Evolutionary conservation across 2,888 invertebrate genomes (phyloP), one percentile per base, ranked within the genome.

Genomic region (Brachyptera risi): DNA sequence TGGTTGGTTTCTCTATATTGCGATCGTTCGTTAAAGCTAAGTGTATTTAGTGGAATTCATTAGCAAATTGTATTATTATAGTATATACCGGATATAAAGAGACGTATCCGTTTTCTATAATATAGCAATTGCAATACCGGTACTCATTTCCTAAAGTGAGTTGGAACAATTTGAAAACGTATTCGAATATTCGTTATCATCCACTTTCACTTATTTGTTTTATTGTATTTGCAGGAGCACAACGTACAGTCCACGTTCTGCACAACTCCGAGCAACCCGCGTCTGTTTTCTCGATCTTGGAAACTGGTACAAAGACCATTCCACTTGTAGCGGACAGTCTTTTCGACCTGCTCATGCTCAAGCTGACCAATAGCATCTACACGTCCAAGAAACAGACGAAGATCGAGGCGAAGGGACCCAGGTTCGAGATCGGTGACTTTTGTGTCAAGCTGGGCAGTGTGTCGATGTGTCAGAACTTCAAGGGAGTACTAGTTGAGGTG

Each of bases 181-280:
- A n/a, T n/a, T n/a, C n/a, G n/a, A n/a, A n/a, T n/a, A n/a, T n/a
- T n/a, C n/a, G n/a, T n/a, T n/a, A n/a, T n/a, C n/a, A n/a, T n/a
- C n/a, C n/a, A n/a, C n/a, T n/a, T n/a, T n/a, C n/a, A n/a, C n/a
- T n/a, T n/a, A n/a, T n/a, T n/a, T n/a, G n/a, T n/a, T n/a, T n/a
- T n/a, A n/a, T n/a, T n/a, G 3, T 47, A 4, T 58, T 71, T 70
- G 13, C 75, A 84, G 91, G 89, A 3, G 83, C 85, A 50, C 87
- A 88, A 63, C 85, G 90, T 69, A 88, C 90, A 0, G 88, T 96
- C 0, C 93, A 96, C 75, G 88, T 96, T n/a, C 80, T 97, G 7
- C 96, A 96, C 77, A 93, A 96, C 75, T 95, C 93, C 0, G 96
- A 97, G 73, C 92, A 94, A 71, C 96, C 96, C 0, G 95, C 94